These are phyloP conservation scores for Aramus guarauna DNA, from an alignment of 2,113 vertebrate genomes.

Conservation along the genomic window DNA sequence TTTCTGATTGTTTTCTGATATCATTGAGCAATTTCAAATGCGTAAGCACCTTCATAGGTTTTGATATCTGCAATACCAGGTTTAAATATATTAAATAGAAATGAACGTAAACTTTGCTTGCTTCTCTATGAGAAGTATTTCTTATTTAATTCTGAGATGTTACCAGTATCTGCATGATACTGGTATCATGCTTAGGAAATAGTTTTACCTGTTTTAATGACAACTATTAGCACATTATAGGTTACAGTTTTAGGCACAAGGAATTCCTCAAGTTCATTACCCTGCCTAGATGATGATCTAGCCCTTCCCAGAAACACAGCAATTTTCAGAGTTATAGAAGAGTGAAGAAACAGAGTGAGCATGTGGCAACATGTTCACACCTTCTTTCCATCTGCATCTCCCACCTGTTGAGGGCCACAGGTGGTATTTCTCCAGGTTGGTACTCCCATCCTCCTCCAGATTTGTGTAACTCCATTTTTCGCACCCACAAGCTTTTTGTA, in stretches of 20 bases:
- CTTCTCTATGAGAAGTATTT: background rate
- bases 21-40: background rate
- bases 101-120: background rate
- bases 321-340: background rate
- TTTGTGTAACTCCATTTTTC: background rate
- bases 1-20: background rate
- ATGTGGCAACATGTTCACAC: background rate
- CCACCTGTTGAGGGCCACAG: background rate
- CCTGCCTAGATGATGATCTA: background rate
- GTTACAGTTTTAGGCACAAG: background rate
- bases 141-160: background rate
- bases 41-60: background rate
- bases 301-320: background rate
- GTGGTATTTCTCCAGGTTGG: background rate
- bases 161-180: background rate
- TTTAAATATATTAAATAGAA: background rate
- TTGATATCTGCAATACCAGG: background rate
- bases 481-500: background rate
- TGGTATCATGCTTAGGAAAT: background rate
- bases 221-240: background rate
- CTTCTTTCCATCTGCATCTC: conserved; percentile 10
- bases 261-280: background rate
- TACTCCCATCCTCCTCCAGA: background rate
- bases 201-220: background rate
- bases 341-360: background rate